These are phyloP conservation scores for Leucoraja ocellata DNA, from an alignment of 2,797 vertebrate species.

Conservation along the genomic window DNA sequence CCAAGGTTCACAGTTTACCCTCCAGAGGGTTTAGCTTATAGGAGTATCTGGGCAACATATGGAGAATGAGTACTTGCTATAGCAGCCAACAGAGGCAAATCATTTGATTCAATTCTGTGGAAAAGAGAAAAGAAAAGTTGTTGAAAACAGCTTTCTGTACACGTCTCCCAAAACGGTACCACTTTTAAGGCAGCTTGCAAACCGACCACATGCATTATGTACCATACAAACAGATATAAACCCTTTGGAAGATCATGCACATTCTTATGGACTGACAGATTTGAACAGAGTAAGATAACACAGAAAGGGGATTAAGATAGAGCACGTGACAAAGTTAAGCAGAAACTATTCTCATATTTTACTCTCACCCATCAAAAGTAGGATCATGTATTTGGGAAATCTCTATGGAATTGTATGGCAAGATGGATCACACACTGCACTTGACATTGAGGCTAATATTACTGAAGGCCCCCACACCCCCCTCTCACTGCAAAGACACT, in stretches of 20 bases:
- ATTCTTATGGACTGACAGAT: not conserved
- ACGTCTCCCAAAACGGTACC: not conserved
- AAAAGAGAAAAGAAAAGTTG: conserved; percentile 40
- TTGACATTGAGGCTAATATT: not conserved
- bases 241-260: not conserved
- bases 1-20: not conserved
- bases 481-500: too few relatives aligned
- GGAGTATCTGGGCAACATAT: conserved; percentile 72
- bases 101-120: conserved; percentile 73
- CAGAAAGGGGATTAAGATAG: not conserved
- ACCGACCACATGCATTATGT: not conserved
- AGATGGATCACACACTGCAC: too few relatives aligned
- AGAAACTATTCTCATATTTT: not conserved
- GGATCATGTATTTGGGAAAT: not conserved
- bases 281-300: not conserved
- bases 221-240: not conserved
- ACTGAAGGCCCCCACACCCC: too few relatives aligned
- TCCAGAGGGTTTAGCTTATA: conserved; percentile 56
- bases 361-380: not conserved
- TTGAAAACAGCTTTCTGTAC: not conserved
- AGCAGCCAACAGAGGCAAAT: conserved; percentile 73
- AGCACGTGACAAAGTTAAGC: not conserved
- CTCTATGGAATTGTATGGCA: not conserved
- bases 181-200: not conserved
- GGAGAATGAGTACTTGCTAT: conserved; percentile 79